Conservation (phyloP, 2,113 vertebrate genomes). For the Forbesichthys papilliferus region DNA sequence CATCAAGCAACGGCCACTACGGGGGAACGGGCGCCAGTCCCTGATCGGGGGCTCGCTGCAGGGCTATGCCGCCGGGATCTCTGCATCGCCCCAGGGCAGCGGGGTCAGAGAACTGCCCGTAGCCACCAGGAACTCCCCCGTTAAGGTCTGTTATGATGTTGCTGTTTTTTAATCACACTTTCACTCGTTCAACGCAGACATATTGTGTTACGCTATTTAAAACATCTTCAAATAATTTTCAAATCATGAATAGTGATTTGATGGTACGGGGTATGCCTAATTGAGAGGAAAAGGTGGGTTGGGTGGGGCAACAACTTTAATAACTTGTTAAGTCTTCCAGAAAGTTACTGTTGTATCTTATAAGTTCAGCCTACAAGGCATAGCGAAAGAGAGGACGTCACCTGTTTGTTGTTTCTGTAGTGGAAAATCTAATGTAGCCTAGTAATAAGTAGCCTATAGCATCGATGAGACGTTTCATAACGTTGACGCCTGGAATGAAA, state of each 20-base stretch:
- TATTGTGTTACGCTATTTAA: no score
- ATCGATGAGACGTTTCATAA: constrained; percentile 37
- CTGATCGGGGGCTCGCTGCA: constrained; percentile 68
- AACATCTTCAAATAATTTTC: no score
- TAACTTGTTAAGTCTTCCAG: no score
- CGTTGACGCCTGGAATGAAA: neutral
- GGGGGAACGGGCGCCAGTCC: constrained; percentile 68
- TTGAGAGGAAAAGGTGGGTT: no score
- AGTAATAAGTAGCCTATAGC: constrained; percentile 18
- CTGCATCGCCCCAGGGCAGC: constrained; percentile 77
- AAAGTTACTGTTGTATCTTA: no score
- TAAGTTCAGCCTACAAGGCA: neutral
- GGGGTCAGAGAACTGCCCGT: constrained; percentile 80
- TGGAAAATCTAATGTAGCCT: constrained; percentile 3
- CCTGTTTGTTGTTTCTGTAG: constrained; percentile 27
- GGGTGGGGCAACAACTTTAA: no score
- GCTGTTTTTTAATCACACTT: neutral
- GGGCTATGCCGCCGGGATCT: constrained; percentile 73
- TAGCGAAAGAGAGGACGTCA: constrained; percentile 19
- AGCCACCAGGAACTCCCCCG: constrained; percentile 79
- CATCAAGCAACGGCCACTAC: constrained; percentile 86
- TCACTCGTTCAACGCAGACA: no score
- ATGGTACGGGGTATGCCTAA: no score
- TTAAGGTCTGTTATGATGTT: constrained; percentile 77
- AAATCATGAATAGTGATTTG: no score